These are phyloP conservation scores for Passerina amoena DNA, from an alignment of 2,113 vertebrate genomes.

Conservation along the genomic window DNA sequence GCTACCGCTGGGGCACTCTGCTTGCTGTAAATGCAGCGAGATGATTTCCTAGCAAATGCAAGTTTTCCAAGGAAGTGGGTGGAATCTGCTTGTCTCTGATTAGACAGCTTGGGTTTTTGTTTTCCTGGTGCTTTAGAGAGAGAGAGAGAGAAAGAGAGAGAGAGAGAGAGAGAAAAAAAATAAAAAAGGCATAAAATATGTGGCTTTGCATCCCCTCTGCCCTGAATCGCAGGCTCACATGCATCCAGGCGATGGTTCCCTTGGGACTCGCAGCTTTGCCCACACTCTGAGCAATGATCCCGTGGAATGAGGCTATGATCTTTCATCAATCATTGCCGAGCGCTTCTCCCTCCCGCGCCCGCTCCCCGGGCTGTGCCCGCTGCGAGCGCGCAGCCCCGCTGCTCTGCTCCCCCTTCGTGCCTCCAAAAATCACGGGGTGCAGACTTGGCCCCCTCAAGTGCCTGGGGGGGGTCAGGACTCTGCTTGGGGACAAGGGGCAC, in stretches of 20 bases:
- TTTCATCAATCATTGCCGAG: slow-evolving; percentile 54
- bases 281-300: slow-evolving; percentile 64
- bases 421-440: background rate
- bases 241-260: slow-evolving; percentile 49
- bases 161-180: background rate
- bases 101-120: slow-evolving; percentile 55
- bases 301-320: slow-evolving; percentile 65
- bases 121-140: slow-evolving; percentile 55
- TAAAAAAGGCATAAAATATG: slow-evolving; percentile 2
- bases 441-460: no score
- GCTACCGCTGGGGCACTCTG: slow-evolving; percentile 44
- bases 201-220: slow-evolving; percentile 54
- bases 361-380: background rate
- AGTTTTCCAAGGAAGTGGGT: slow-evolving; percentile 65
- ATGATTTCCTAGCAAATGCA: slow-evolving; percentile 59
- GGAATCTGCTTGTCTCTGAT: slow-evolving; percentile 65
- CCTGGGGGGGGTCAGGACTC: background rate
- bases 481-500: background rate
- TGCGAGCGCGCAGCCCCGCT: rapidly evolving
- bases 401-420: background rate
- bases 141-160: rapidly evolving
- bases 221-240: slow-evolving; percentile 39
- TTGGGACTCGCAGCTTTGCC: slow-evolving; percentile 51
- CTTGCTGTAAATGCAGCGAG: slow-evolving; percentile 42
- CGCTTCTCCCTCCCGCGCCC: slow-evolving; percentile 10